Percentiles rank a stretch among this genome's conserved stretches.
phyloP scores from a whole-genome alignment of 2,888 invertebrate genomes.

The Blera fallax region DNA sequence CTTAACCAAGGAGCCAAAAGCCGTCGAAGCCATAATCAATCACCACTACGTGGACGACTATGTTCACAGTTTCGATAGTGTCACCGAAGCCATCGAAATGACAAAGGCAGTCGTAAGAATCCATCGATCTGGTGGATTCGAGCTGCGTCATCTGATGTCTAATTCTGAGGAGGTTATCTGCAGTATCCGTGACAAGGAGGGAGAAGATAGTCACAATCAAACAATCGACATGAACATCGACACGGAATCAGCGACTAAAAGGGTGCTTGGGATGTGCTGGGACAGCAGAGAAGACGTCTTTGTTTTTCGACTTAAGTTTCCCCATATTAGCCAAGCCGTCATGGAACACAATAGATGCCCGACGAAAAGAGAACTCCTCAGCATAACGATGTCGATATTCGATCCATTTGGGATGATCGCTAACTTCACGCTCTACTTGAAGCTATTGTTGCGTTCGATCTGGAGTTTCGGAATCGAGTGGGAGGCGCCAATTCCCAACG shows the following conservation, averaged over 20 bases:
- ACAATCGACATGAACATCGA: no score
- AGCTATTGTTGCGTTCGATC: not conserved
- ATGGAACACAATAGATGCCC: no score
- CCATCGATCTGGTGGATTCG: slow-evolving; percentile 49
- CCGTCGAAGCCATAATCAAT: not conserved
- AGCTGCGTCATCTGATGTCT: slow-evolving; percentile 57
- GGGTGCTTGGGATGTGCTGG: no score
- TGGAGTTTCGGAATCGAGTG: slow-evolving; percentile 2
- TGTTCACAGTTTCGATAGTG: slow-evolving; percentile 29
- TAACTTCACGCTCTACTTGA: not conserved
- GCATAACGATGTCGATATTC: no score
- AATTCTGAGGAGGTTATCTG: not conserved
- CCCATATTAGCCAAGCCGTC: no score
- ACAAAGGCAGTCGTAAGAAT: slow-evolving; percentile 49
- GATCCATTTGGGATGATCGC: slow-evolving; percentile 15
- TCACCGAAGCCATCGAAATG: slow-evolving; percentile 42
- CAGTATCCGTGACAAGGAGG: no score
- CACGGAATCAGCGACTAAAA: no score
- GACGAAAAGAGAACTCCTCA: no score
- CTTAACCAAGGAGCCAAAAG: no score
- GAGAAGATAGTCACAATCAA: no score
- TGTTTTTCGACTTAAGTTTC: no score
- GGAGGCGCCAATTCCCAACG: not conserved
- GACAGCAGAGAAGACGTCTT: no score
- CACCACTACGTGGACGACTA: not conserved